phyloP scores from a whole-genome alignment of 2,113 vertebrate genomes.

The Notechis scutatus region DNA sequence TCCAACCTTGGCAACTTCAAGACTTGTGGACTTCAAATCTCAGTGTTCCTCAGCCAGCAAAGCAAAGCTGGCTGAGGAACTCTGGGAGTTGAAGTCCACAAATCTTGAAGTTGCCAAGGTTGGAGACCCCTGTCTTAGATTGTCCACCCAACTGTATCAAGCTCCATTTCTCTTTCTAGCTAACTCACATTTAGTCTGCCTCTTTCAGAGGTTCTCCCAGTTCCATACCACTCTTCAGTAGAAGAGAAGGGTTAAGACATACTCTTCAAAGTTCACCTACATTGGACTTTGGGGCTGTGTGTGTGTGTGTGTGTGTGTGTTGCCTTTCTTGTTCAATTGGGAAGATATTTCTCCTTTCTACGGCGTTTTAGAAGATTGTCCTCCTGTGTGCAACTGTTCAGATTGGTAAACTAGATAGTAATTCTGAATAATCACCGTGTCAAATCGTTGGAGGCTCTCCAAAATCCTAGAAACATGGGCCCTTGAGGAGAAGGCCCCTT shows the following conservation, averaged over 20 bases:
- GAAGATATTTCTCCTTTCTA: not conserved
- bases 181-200: not conserved
- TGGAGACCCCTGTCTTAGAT: not conserved
- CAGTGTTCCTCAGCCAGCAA: too few species aligned
- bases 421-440: too few species aligned
- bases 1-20: too few species aligned
- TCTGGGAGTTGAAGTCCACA: not conserved
- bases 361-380: not conserved
- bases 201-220: not conserved
- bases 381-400: not conserved
- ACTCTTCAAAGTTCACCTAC: not conserved
- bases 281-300: not conserved
- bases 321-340: not conserved
- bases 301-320: not conserved
- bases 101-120: too few species aligned
- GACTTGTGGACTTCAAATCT: too few species aligned
- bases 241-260: not conserved
- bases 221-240: not conserved
- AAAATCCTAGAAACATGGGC: not conserved
- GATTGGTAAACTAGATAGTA: not conserved
- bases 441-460: not conserved
- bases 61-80: not conserved
- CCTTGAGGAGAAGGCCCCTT: conserved; percentile 16
- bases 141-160: not conserved
- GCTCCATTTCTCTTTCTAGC: too few species aligned